Conservation (phyloP, 2,888 invertebrate genomes). For the Trimorus sp. region DNA sequence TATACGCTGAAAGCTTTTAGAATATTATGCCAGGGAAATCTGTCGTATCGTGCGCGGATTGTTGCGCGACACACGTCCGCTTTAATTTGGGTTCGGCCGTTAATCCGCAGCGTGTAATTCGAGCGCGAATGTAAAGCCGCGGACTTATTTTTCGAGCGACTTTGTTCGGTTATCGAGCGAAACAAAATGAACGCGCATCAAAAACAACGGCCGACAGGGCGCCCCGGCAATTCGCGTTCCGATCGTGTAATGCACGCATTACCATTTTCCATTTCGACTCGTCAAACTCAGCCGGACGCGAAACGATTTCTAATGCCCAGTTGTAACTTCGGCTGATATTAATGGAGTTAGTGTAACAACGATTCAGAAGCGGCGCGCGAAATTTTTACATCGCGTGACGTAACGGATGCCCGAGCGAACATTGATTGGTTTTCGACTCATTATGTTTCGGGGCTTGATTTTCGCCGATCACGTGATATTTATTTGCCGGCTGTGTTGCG, state of each 20-base stretch:
- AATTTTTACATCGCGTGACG: conserved; percentile 61
- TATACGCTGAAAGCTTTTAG: conserved; percentile 33
- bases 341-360: conserved; percentile 57
- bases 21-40: conserved; percentile 34
- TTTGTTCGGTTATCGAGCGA: conserved; percentile 5
- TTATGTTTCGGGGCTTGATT: conserved; percentile 58
- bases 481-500: conserved; percentile 38
- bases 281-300: conserved; percentile 35
- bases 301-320: conserved; percentile 39
- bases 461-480: conserved; percentile 61
- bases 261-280: conserved; percentile 37
- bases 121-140: conserved; percentile 4
- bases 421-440: conserved; percentile 62
- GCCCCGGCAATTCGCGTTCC: conserved; percentile 10
- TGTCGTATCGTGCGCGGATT: conserved; percentile 15
- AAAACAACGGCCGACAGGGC: not conserved
- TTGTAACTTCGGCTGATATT: conserved; percentile 47
- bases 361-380: conserved; percentile 41
- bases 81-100: conserved; percentile 19
- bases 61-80: conserved; percentile 25
- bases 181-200: conserved; percentile 3
- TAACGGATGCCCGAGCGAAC: conserved; percentile 50
- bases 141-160: conserved; percentile 4
- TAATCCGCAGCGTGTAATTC: conserved; percentile 27
- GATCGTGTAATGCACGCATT: conserved; percentile 42